Conservation (phyloP, 2,888 invertebrate genomes). For the Epinotia ramella region DNA sequence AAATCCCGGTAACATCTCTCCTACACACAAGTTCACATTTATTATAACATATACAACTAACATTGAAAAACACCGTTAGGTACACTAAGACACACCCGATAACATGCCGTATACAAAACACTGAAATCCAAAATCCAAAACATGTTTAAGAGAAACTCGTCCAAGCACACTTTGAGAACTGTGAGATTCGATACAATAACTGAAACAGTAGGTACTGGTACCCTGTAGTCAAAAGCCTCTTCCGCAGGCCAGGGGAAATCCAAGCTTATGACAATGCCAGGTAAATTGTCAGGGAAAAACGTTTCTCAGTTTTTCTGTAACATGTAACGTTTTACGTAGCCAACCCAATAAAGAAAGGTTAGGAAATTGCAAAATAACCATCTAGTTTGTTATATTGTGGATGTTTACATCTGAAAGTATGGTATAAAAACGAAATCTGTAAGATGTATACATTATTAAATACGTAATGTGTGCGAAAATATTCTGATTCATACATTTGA, state of each 20-base stretch:
- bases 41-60: conserved; percentile 38
- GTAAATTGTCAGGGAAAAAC: too few relatives aligned
- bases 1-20: conserved; percentile 19
- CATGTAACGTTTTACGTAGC: not conserved
- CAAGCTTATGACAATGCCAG: too few relatives aligned
- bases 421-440: not conserved
- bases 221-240: too few relatives aligned
- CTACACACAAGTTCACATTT: conserved; percentile 30
- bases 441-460: not conserved
- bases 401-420: too few relatives aligned
- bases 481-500: not conserved
- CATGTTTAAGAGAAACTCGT: conserved; percentile 13
- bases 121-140: conserved; percentile 31
- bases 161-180: not conserved
- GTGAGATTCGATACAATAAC: not conserved
- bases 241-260: too few relatives aligned
- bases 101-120: conserved; percentile 39
- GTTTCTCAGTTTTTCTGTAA: not conserved
- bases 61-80: conserved; percentile 40
- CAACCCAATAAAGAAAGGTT: not conserved
- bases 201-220: too few relatives aligned
- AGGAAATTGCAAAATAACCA: too few relatives aligned
- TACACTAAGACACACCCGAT: conserved; percentile 41
- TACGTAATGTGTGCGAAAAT: not conserved
- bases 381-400: too few relatives aligned